These are phyloP conservation scores for Enteromius fasciolatus DNA, from an alignment of 2,797 vertebrate species.

Conservation along the genomic window DNA sequence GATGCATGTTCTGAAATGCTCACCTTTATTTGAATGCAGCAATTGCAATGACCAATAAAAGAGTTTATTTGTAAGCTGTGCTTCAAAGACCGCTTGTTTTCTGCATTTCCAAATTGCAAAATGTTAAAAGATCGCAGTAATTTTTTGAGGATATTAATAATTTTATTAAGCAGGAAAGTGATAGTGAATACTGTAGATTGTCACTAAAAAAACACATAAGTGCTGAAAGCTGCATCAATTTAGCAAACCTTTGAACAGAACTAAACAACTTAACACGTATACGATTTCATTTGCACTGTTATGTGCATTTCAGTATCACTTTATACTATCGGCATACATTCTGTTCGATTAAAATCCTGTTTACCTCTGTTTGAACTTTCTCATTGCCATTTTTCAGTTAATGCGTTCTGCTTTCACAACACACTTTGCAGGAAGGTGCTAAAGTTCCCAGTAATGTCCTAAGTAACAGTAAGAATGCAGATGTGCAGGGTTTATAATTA, in stretches of 20 bases:
- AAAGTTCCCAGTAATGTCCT: constrained; percentile 70
- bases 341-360: not conserved
- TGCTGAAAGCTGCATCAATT: not conserved
- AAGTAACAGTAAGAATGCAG: constrained; percentile 60
- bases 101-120: not conserved
- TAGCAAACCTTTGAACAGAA: not conserved
- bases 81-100: not conserved
- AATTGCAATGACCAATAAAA: constrained; percentile 40
- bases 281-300: not conserved
- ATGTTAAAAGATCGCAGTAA: too few relatives aligned
- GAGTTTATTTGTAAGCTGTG: constrained; percentile 19
- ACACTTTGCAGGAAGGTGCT: constrained; percentile 62
- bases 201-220: not conserved
- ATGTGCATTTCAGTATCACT: constrained; percentile 1
- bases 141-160: not conserved
- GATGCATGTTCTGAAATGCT: constrained; percentile 27
- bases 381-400: constrained; percentile 28
- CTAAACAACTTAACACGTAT: not conserved
- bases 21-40: constrained; percentile 15
- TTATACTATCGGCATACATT: not conserved
- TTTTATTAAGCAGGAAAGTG: not conserved
- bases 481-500: not conserved
- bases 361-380: constrained; percentile 39
- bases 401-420: constrained; percentile 56
- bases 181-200: too few relatives aligned